Evolutionary conservation across 2,797 vertebrate genomes (phyloP), one percentile per base, ranked within the genome.

Genomic region (Tamandua tetradactyla): DNA sequence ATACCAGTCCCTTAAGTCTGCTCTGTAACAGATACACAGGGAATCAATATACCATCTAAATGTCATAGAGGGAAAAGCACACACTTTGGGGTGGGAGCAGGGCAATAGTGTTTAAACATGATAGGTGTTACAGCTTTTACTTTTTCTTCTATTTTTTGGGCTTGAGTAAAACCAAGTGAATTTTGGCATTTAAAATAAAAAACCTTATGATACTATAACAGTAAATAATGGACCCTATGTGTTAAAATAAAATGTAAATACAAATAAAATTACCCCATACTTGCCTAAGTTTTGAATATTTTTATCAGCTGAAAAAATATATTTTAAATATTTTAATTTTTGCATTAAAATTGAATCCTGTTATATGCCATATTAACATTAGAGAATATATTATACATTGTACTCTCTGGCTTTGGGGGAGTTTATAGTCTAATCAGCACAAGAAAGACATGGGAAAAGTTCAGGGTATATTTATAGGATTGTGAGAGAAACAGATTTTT

Each of bases 241-340:
- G 15, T 97, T 96, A 98, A 97, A 96, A 98, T 93, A 87, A 97
- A 97, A 94, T 11, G 91, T 87, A 94, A 95, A 93, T 98, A 52
- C 23, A n/a, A 13, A 71, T 74, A 79, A 93, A 80, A 62, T 76
- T 72, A 86, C 8, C 1, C 17, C 0, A 5, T 88, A 27, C 25
- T 64, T 49, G 40, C 66, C 32, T 42, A 49, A 12, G 68, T 40
- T 71, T 94, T 82, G 2, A 37, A 27, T 40, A 3, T 61, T 91
- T 22, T 96, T 96, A 87, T 92, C 72, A 7, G n/a, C 18, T 84
- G 32, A 61, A 82, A 57, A 82, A 94, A 6, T 6, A 42, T 25
- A 81, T 94, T 86, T 13, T 82, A 93, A 96, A 83, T 95, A 79
- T 52, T 96, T 95, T 44, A 93, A 64, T 74, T 22, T 91, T 94